Evolutionary conservation across 2,797 vertebrate species (phyloP).

Genomic region (Danionella dracula): DNA sequence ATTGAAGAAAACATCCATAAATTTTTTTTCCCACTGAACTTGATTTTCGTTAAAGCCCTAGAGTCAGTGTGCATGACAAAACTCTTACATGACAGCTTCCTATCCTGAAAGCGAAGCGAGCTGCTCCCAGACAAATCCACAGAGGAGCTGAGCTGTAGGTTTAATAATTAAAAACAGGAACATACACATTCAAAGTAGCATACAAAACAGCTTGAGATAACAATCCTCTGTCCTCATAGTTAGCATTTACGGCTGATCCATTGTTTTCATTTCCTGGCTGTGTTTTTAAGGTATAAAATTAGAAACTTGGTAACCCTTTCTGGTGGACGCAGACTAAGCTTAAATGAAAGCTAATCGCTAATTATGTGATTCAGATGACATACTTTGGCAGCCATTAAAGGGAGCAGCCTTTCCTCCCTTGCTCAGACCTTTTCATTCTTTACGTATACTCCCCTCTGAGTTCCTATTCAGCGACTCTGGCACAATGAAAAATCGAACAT

Average conservation of each 20-base stretch:
- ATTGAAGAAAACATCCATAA: conserved; percentile 9
- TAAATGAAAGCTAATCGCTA: conserved; percentile 64
- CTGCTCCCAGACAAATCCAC: conserved; percentile 24
- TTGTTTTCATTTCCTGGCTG: conserved; percentile 68
- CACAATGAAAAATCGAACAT: conserved; percentile 71
- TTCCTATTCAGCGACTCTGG: conserved; percentile 43
- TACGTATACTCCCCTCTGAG: conserved; percentile 23
- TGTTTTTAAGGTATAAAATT: conserved; percentile 66
- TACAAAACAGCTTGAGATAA: conserved; percentile 58
- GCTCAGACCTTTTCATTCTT: conserved; percentile 43
- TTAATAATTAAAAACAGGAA: conserved; percentile 60
- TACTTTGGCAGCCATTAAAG: conserved; percentile 59
- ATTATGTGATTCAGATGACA: conserved; percentile 67
- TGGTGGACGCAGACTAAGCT: conserved; percentile 61
- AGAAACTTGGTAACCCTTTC: conserved; percentile 52
- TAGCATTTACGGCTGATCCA: conserved; percentile 60
- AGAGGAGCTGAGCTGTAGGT: conserved; percentile 43
- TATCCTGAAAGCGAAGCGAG: conserved; percentile 19
- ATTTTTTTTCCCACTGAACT: conserved; percentile 1
- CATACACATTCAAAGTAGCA: conserved; percentile 47
- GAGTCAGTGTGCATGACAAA: conserved; percentile 38
- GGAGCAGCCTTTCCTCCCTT: conserved; percentile 49
- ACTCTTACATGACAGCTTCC: conserved; percentile 31
- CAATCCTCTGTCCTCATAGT: conserved; percentile 51
- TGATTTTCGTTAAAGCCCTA: conserved; percentile 31